phyloP scores from a whole-genome alignment of 2,113 vertebrate species.

The Lophotis ruficrista region DNA sequence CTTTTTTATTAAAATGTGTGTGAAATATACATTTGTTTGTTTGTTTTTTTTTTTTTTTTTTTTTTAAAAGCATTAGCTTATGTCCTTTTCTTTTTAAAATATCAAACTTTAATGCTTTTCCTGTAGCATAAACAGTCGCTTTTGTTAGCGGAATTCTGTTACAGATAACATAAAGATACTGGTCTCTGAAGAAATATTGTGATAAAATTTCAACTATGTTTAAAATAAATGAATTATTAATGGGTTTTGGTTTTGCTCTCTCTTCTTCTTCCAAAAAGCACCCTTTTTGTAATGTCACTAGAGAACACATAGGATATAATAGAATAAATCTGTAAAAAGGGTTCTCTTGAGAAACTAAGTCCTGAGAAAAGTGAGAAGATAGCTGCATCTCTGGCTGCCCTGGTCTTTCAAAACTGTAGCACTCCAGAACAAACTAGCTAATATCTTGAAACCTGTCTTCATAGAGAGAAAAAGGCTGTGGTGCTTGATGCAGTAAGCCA shows the following conservation, averaged over 20 bases:
- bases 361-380: constrained; percentile 77
- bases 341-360: constrained; percentile 74
- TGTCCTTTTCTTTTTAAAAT: not conserved
- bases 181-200: not conserved
- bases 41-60: too few relatives aligned
- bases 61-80: not conserved
- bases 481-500: not conserved
- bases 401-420: constrained; percentile 73
- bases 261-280: not conserved
- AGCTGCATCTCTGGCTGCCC: constrained; percentile 72
- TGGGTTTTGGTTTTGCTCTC: not conserved
- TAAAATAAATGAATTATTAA: not conserved
- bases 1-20: not conserved
- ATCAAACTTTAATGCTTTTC: not conserved
- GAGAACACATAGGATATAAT: not conserved
- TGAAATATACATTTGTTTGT: not conserved
- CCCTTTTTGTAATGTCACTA: not conserved
- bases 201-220: not conserved
- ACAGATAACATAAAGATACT: not conserved
- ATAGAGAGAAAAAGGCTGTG: not conserved
- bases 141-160: not conserved
- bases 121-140: not conserved
- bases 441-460: constrained; percentile 27
- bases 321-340: constrained; percentile 35
- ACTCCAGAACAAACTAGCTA: constrained; percentile 75